Evolutionary conservation across 2,797 vertebrate genomes (phyloP).

Genomic region (Mus caroli): DNA sequence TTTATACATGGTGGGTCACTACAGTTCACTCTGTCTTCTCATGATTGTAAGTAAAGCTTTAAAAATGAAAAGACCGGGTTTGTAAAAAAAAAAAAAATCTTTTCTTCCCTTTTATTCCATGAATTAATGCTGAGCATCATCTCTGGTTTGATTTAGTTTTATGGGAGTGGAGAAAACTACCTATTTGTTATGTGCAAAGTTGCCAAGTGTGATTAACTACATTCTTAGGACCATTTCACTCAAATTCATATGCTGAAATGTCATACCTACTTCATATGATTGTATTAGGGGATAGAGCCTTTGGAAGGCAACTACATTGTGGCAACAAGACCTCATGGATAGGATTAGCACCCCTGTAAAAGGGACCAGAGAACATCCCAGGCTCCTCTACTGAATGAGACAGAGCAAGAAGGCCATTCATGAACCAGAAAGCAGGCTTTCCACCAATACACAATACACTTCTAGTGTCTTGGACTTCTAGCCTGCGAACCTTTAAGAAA

Average conservation of each 20-base stretch:
- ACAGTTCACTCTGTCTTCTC: background rate
- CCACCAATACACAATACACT: background rate
- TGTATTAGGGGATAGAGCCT: background rate
- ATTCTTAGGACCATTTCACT: background rate
- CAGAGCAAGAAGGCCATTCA: background rate
- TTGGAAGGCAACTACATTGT: background rate
- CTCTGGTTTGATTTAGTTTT: constrained; percentile 16
- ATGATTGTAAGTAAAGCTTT: background rate
- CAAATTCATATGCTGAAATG: background rate
- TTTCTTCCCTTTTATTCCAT: background rate
- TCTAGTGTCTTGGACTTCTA: background rate
- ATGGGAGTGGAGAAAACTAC: background rate
- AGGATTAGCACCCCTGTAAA: background rate
- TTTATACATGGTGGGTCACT: background rate
- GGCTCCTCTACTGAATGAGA: background rate
- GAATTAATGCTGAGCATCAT: background rate
- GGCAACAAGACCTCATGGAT: background rate
- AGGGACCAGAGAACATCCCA: background rate
- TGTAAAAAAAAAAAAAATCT: background rate
- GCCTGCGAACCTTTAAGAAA: background rate
- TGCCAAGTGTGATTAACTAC: background rate
- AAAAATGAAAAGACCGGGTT: background rate
- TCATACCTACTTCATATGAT: background rate
- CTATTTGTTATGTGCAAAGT: constrained; percentile 23
- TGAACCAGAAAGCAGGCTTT: background rate